Base-by-base conservation (phyloP, 2,888 invertebrate species). In the Caenorhabditis drosophilae region DNA sequence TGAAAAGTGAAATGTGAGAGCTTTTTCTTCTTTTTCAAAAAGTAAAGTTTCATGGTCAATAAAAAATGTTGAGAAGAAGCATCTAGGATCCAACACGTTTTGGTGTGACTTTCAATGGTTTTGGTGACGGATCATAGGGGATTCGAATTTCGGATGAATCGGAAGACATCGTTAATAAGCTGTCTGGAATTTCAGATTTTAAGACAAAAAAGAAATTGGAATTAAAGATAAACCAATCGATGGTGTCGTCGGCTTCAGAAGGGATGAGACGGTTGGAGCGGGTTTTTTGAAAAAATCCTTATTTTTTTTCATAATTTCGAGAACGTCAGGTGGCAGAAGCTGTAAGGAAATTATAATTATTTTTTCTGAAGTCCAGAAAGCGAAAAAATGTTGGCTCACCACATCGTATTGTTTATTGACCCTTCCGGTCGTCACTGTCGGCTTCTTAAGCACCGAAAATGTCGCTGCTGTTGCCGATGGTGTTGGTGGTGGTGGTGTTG, bases 251-350 rank as follows among this genome's bases (percentile, higher is more conserved):
- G 27, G 35, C 40, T 62, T 70, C 27, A 66, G 48, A 41, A 74
- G 47, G 40, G 69, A 68, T 12, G 74, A 60, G 7, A 62, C 54
- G 23, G 53, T 53, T 25, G 49, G 46, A 50, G 56, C 61, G 42
- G 55, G 51, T 35, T 52, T 59, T 35, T 66, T 66, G 63, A 52
- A 68, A 47, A 74, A 76, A 27, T 56, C 57, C 41, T 66, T 62
- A 57, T 76, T 74, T 18, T 49, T 49, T 47, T 64, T 67, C 70
- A 76, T 62, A n/a, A 76, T 72, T 35, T 70, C 73, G 34, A 76
- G 23, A 34, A 76, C 76, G 46, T 76, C 76, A 11, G 67, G 46
- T 15, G 73, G 73, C 9, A 70, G 60, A 25, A 67, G 62, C 60
- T 60, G 49, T 42, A 59, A 58, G 18, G 12, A n/a, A n/a, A n/a